A percentile compares a stretch with the other conserved stretches of the same genome.
Conservation (phyloP, 2,888 invertebrate genomes). For the Deilephila elpenor region DNA sequence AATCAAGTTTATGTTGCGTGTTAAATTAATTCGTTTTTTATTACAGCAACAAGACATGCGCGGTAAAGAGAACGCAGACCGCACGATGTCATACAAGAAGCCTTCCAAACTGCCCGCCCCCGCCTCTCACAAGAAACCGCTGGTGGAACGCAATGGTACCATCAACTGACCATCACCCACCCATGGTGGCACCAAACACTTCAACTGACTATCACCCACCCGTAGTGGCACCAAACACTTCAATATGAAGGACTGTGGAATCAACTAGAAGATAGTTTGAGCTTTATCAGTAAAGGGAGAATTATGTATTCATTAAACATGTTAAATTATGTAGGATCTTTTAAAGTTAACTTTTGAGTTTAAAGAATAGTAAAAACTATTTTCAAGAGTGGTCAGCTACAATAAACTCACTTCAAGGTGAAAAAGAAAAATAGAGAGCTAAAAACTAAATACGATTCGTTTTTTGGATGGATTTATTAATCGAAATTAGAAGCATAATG, state of each 20-base stretch:
- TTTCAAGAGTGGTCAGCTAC: too few species aligned
- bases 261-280: neutral
- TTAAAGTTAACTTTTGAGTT: too few species aligned
- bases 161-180: constrained; percentile 44
- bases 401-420: too few species aligned
- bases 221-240: neutral
- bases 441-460: too few species aligned
- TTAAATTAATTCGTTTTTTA: neutral
- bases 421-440: too few species aligned
- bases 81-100: constrained; percentile 52
- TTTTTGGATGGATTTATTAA: too few species aligned
- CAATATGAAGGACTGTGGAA: neutral
- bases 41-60: constrained; percentile 54
- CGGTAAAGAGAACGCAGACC: constrained; percentile 71
- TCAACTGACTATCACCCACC: constrained; percentile 38
- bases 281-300: neutral
- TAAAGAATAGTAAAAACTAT: too few species aligned
- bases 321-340: too few species aligned
- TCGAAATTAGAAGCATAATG: too few species aligned
- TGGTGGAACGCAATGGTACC: constrained; percentile 56
- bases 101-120: constrained; percentile 73
- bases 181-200: neutral
- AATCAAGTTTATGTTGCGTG: too few species aligned
- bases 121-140: constrained; percentile 66
- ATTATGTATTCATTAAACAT: too few species aligned